Base-by-base conservation (phyloP, 2,888 invertebrate genomes). In the Malachius bipustulatus region DNA sequence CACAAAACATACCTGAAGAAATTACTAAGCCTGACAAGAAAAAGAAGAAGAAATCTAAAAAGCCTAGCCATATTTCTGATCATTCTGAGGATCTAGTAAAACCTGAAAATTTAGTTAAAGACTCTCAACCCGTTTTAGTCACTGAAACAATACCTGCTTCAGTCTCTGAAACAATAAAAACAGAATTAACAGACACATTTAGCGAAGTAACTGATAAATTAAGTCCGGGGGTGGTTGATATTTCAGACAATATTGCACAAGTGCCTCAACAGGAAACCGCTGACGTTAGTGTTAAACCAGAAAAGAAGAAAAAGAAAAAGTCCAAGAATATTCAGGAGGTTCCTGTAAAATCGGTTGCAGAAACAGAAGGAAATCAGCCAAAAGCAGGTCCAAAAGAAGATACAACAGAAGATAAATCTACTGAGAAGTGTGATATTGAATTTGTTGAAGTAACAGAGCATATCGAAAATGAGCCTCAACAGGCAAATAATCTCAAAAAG, bases 271-370 rank as follows among this genome's bases (percentile, higher is more conserved):
- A n/a, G n/a, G n/a, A n/a, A n/a, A n/a, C n/a, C n/a, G n/a, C n/a
- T n/a, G n/a, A n/a, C n/a, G 24, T 24, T 24, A 24, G 9, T 24
- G 6, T 9, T 8, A 8, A 6, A 8, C 9, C 24, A 24, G 24
- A 24, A 24, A 8, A 6, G 14, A 26, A 27, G 28, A 35, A 35
- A 30, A 6, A 26, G 29, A 35, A 35, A 11, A 30, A 30, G 12
- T 10, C 13, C 12, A 28, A 34, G 29, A 2, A 12, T 13, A 14
- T 4, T 12, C 16, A 15, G 3, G 16, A 35, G 2, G n/a, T 4
- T 10, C 4, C 8, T 10, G 14, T 4, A 26, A 11, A 15, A 26
- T 11, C 3, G 1, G 15, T 14, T 13, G 3, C 8, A 34, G 3
- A 34, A 26, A n/a, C 2, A 3, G 24, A 14, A 4, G 2, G 4